Percentiles rank a stretch among this genome's conserved stretches.
These are phyloP conservation scores for Clivina fossor DNA, from an alignment of 2,888 invertebrate species.

Conservation along the genomic window DNA sequence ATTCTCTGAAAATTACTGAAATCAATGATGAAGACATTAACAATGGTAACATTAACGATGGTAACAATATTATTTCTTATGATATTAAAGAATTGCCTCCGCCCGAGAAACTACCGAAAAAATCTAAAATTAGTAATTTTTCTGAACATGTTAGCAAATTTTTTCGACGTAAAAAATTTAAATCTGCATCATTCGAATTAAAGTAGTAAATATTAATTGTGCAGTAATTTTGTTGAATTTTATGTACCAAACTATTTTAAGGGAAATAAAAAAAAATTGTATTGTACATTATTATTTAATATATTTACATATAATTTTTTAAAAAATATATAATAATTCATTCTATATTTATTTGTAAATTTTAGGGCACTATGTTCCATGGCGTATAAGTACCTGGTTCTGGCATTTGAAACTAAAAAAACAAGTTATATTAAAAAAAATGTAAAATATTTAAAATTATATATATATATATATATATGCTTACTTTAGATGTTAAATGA, in stretches of 20 bases:
- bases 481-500: slow-evolving; percentile 75
- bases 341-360: slow-evolving; percentile 14
- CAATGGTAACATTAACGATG: too few species aligned
- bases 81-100: too few species aligned
- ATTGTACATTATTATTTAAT: slow-evolving; percentile 7
- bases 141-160: neutral
- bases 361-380: slow-evolving; percentile 66
- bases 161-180: neutral
- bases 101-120: too few species aligned
- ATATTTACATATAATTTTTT: slow-evolving; percentile 9
- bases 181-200: too few species aligned
- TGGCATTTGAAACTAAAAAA: slow-evolving; percentile 60
- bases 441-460: neutral
- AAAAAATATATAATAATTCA: slow-evolving; percentile 13
- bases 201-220: too few species aligned
- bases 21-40: too few species aligned
- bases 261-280: neutral
- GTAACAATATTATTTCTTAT: too few species aligned
- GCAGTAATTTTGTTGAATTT: too few species aligned
- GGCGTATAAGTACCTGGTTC: slow-evolving; percentile 60
- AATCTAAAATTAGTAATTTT: too few species aligned
- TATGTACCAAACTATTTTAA: neutral
- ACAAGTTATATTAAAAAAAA: slow-evolving; percentile 37
- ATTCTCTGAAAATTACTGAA: too few species aligned
- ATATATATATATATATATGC: slow-evolving; percentile 3